These are phyloP conservation scores for Grapholita molesta DNA, from an alignment of 1,140 invertebrate genomes.

Conservation along the genomic window DNA sequence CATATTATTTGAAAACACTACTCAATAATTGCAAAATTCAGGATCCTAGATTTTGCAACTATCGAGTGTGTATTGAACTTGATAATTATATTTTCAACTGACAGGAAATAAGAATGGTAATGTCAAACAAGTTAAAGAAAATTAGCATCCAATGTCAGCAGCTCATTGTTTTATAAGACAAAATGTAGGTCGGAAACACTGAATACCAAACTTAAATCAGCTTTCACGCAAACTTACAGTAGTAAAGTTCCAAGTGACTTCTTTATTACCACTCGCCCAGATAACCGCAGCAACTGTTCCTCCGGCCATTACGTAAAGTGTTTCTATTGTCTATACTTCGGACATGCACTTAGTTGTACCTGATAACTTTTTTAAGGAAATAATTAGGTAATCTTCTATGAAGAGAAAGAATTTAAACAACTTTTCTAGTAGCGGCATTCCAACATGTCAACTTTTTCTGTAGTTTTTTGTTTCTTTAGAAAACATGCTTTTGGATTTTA, in stretches of 20 bases:
- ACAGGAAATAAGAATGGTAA: too few relatives aligned
- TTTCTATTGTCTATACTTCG: constrained; percentile 52
- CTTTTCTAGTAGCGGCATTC: not conserved
- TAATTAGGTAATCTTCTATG: not conserved
- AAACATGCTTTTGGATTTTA: not conserved
- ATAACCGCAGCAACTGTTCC: constrained; percentile 63
- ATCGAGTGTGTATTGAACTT: too few relatives aligned
- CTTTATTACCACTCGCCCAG: constrained; percentile 62
- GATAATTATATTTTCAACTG: too few relatives aligned
- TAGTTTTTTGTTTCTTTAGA: not conserved
- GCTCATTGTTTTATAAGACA: constrained; percentile 12
- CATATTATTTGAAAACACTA: too few relatives aligned
- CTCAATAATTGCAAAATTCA: too few relatives aligned
- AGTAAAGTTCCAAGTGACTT: constrained; percentile 59
- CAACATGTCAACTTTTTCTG: not conserved
- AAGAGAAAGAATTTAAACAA: not conserved
- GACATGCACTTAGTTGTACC: constrained; percentile 34
- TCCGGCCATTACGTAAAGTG: constrained; percentile 69
- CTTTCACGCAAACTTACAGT: constrained; percentile 50
- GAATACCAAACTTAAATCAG: constrained; percentile 37
- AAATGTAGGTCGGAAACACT: constrained; percentile 30
- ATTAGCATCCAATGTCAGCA: not conserved
- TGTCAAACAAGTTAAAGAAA: too few relatives aligned
- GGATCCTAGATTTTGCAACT: too few relatives aligned
- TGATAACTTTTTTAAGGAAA: constrained; percentile 27